Evolutionary conservation across 1,140 invertebrate genomes (phyloP), one percentile per base, ranked within the genome.

Genomic region (Pygmarrhopalites habei): DNA sequence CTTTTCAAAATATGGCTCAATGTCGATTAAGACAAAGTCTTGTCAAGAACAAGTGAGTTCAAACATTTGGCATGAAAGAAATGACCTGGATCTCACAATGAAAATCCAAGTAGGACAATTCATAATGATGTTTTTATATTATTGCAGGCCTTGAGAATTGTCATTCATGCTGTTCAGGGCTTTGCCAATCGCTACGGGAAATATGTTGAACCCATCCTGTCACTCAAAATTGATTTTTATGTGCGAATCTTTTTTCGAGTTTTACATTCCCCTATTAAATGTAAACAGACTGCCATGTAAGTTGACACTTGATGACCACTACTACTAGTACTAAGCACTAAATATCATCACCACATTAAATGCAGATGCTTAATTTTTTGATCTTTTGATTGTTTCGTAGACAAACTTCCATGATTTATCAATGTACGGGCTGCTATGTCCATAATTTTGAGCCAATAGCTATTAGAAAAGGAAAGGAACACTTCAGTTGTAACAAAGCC

Each of bases 191-290:
- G 90, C 39, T 95, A 99, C 77, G 89, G 91, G 21, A 82, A 91
- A 47, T 96, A 95, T 73, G 97, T 97, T 69, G 82, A 85, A 56
- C 97, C 97, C 0, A 69, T 99, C 4, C 72, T 99, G 1, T 93
- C 89, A 25, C 74, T 99, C 52, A 96, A 93, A 60, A 90, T 88
- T 2, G 97, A 99, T 77, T 99, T 99, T 78, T 99, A 99, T 76
- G 85, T 98, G 26, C 79, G 97, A 67, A 85, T 99, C 5, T 97
- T 99, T 80, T 90, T 99, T 1, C 82, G 83, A 72, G 78, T 99
- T 2, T 85, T 82, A 57, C 83, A 85, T 0, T 86, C 92, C 51
- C 86, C 89, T 65, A 76, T 81, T 15, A 85, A 86, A 69, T 94
- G 91, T 66, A 98, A 98, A 79, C 79, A 83, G 71, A 86, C 86